Conservation (phyloP, 1,140 invertebrate genomes). For the Nebria ingens region DNA sequence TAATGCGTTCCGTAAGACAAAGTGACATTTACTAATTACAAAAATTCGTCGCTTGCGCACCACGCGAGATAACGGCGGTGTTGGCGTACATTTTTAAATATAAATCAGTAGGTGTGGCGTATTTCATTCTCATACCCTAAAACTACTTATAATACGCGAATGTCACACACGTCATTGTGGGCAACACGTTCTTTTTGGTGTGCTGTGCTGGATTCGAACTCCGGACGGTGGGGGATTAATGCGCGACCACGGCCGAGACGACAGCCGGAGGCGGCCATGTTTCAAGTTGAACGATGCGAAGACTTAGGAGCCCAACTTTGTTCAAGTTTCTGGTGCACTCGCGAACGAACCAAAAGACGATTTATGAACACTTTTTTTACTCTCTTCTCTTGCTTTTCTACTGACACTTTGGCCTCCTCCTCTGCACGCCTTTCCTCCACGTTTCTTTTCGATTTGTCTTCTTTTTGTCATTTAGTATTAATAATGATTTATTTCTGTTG, state of each 20-base stretch:
- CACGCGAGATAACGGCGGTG: too few species aligned
- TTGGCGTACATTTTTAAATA: too few species aligned
- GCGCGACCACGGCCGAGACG: slow-evolving; percentile 29
- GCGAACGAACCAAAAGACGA: slow-evolving; percentile 27
- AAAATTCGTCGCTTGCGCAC: background rate
- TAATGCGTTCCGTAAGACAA: background rate
- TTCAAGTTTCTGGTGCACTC: slow-evolving; percentile 24
- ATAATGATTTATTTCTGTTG: slow-evolving; percentile 12
- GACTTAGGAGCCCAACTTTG: slow-evolving; percentile 32
- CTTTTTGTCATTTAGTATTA: slow-evolving; percentile 16
- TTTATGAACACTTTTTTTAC: slow-evolving; percentile 29
- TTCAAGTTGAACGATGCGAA: slow-evolving; percentile 33
- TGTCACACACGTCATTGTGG: too few species aligned
- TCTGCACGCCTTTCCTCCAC: background rate
- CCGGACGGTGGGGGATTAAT: slow-evolving; percentile 22
- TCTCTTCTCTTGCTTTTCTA: slow-evolving; percentile 15
- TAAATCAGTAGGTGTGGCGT: too few species aligned
- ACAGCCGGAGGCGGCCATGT: slow-evolving; percentile 28
- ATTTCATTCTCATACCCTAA: too few species aligned
- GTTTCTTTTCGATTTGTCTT: slow-evolving; percentile 11
- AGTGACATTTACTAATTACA: slow-evolving; percentile 9
- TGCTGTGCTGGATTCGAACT: background rate
- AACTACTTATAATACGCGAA: too few species aligned
- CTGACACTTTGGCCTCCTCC: background rate
- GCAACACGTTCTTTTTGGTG: too few species aligned